phyloP scores from a whole-genome alignment of 2,113 vertebrate species.

The Clinocottus analis region DNA sequence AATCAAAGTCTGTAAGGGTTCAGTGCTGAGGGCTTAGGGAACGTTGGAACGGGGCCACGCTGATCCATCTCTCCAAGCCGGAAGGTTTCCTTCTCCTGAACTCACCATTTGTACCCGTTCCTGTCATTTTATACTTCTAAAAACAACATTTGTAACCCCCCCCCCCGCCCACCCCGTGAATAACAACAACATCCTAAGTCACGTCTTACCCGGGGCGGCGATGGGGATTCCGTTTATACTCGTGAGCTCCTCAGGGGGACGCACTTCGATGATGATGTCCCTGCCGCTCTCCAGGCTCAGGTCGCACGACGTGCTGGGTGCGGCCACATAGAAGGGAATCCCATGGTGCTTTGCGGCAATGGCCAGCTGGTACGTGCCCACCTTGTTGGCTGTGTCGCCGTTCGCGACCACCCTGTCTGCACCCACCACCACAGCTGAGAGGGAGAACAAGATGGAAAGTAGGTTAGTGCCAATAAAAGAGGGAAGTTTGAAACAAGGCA shows the following conservation, averaged over 20 bases:
- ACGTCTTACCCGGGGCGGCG: slow-evolving; percentile 85
- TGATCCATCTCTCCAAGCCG: slow-evolving; percentile 19
- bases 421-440: slow-evolving; percentile 89
- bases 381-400: slow-evolving; percentile 92
- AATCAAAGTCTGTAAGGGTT: slow-evolving; percentile 24
- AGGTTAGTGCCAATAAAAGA: background rate
- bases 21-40: slow-evolving; percentile 5
- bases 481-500: background rate
- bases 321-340: slow-evolving; percentile 92
- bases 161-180: background rate
- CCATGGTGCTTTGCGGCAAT: slow-evolving; percentile 87
- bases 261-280: slow-evolving; percentile 89
- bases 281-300: slow-evolving; percentile 83
- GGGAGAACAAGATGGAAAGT: background rate
- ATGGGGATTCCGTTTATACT: slow-evolving; percentile 86
- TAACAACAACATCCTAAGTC: background rate
- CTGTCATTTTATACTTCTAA: background rate
- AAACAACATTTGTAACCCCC: background rate
- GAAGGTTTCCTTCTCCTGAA: background rate
- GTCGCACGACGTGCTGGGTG: slow-evolving; percentile 92
- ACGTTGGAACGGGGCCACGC: slow-evolving; percentile 2
- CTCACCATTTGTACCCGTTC: background rate
- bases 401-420: slow-evolving; percentile 92
- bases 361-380: slow-evolving; percentile 93
- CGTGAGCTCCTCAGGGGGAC: slow-evolving; percentile 88